Evolutionary conservation across 2,888 invertebrate genomes (phyloP).

Genomic region (Tenodera sinensis): DNA sequence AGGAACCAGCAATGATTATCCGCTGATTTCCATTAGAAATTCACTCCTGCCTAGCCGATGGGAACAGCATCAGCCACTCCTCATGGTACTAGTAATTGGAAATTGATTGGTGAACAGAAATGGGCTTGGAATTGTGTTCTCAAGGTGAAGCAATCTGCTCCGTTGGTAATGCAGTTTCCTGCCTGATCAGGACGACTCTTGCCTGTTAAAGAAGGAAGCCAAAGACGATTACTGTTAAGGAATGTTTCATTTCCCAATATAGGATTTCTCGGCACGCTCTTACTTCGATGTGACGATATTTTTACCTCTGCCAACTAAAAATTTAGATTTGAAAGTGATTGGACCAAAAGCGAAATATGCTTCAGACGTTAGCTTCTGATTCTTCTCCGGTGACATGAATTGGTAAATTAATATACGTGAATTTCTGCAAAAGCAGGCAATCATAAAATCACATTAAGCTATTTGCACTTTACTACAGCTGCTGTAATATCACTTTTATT

Average conservation of each 20-base stretch:
- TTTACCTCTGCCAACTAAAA: no score
- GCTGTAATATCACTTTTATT: no score
- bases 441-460: no score
- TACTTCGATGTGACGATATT: not conserved
- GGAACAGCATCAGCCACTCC: conserved; percentile 12
- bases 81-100: conserved; percentile 1
- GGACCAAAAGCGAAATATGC: no score
- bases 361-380: no score
- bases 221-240: not conserved
- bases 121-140: not conserved
- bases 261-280: not conserved
- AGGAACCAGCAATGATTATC: not conserved
- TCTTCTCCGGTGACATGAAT: no score
- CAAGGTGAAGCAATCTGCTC: not conserved
- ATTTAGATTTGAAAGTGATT: no score
- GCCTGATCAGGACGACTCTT: not conserved
- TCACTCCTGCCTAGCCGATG: conserved; percentile 5
- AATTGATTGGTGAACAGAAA: conserved; percentile 9
- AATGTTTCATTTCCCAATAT: not conserved
- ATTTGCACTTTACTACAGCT: no score
- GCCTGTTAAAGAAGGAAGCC: not conserved
- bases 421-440: no score
- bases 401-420: no score
- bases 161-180: not conserved
- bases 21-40: conserved; percentile 11